These are phyloP conservation scores for Lophius piscatorius DNA, from an alignment of 2,113 vertebrate genomes.

Conservation along the genomic window DNA sequence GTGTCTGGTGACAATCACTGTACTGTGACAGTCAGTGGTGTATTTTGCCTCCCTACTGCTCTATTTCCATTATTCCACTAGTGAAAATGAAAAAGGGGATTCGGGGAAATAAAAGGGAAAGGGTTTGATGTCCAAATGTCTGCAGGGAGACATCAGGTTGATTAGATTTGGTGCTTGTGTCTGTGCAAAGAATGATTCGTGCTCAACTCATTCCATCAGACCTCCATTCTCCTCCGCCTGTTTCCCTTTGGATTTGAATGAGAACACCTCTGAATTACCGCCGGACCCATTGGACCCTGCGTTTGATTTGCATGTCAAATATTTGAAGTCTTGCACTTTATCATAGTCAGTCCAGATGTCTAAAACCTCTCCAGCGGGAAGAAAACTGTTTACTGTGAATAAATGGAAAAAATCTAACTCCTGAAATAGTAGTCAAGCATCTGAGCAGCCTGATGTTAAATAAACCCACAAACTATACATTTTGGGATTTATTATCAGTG, in stretches of 20 bases:
- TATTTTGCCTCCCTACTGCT: background rate
- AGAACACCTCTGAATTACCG: background rate
- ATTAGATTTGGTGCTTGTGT: constrained; percentile 20
- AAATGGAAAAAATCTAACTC: background rate
- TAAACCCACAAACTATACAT: no score
- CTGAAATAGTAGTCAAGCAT: constrained; percentile 6
- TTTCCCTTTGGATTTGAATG: background rate
- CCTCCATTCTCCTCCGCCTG: background rate
- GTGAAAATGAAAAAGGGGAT: background rate
- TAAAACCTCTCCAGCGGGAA: background rate
- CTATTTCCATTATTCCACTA: constrained; percentile 9
- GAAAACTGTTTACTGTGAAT: background rate
- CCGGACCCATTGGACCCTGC: background rate
- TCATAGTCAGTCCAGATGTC: background rate
- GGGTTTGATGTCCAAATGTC: constrained; percentile 1
- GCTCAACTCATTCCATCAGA: background rate
- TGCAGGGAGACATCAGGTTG: constrained; percentile 7
- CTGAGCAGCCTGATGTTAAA: no score
- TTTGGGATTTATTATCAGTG: no score
- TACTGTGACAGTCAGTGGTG: constrained; percentile 14
- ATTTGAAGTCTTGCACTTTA: background rate
- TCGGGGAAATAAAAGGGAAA: constrained; percentile 1
- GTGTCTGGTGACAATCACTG: no score
- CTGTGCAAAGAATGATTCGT: constrained; percentile 7
- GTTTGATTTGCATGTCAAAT: constrained; percentile 22